Evolutionary conservation across 2,113 vertebrate genomes (phyloP).

Genomic region (Rhizomys pruinosus): DNA sequence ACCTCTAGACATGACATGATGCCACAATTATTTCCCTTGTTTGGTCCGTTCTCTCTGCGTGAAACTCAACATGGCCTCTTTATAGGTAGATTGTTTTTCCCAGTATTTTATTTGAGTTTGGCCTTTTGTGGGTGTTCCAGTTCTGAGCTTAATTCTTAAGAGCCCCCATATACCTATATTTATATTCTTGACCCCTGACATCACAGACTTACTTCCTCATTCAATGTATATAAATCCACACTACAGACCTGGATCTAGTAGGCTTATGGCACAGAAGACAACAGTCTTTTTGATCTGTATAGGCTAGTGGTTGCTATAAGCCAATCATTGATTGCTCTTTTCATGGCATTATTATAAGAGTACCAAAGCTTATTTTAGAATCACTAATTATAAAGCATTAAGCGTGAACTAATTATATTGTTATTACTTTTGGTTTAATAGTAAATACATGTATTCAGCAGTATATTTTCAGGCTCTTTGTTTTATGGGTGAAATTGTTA

Average conservation of each 20-base stretch:
- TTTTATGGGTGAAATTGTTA: neutral
- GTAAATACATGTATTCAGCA: neutral
- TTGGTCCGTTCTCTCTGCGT: too few relatives aligned
- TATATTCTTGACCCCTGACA: neutral
- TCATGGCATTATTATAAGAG: neutral
- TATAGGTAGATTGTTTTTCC: too few relatives aligned
- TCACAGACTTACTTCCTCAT: neutral
- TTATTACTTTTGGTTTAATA: constrained; percentile 1
- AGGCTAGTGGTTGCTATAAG: neutral
- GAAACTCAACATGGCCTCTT: too few relatives aligned
- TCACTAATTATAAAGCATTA: constrained; percentile 1
- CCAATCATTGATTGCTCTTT: neutral
- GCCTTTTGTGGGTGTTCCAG: neutral
- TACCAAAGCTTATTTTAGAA: neutral
- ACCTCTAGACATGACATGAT: neutral
- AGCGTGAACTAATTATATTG: neutral
- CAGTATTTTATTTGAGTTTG: too few relatives aligned
- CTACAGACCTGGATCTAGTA: neutral
- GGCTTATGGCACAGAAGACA: neutral
- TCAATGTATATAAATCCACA: neutral
- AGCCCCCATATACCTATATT: neutral
- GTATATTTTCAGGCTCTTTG: neutral
- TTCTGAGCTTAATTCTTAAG: neutral
- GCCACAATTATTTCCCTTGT: neutral
- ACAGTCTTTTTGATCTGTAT: neutral